Evolutionary conservation across 2,113 vertebrate species (phyloP).

Genomic region (Propithecus coquereli): DNA sequence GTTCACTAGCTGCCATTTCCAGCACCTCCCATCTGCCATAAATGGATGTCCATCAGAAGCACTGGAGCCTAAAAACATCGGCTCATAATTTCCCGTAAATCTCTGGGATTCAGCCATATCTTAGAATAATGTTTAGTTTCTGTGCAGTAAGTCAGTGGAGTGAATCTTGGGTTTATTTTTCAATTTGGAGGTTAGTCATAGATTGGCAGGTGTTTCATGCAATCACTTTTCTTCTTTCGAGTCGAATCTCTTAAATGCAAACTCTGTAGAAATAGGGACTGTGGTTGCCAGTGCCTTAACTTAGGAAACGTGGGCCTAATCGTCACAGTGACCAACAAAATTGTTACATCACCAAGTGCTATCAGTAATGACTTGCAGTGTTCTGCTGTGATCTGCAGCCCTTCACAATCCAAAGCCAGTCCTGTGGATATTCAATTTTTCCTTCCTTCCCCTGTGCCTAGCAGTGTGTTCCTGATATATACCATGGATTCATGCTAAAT

Average conservation of each 20-base stretch:
- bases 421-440: background rate
- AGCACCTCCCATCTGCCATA: background rate
- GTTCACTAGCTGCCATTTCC: background rate
- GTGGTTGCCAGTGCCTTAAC: background rate
- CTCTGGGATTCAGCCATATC: background rate
- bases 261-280: background rate
- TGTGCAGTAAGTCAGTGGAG: background rate
- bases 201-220: background rate
- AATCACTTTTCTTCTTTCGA: background rate
- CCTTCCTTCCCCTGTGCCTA: background rate
- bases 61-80: too few relatives aligned
- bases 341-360: background rate
- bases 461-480: background rate
- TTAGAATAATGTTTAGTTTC: background rate
- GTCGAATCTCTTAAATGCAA: background rate
- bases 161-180: background rate
- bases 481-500: background rate
- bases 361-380: too few relatives aligned
- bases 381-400: background rate
- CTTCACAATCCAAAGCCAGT: background rate
- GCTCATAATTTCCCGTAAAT: background rate
- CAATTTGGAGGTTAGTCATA: background rate
- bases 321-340: background rate
- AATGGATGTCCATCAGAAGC: background rate
- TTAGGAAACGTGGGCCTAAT: background rate